Base-by-base conservation (phyloP, 2,797 vertebrate species). In the Decapterus maruadsi region DNA sequence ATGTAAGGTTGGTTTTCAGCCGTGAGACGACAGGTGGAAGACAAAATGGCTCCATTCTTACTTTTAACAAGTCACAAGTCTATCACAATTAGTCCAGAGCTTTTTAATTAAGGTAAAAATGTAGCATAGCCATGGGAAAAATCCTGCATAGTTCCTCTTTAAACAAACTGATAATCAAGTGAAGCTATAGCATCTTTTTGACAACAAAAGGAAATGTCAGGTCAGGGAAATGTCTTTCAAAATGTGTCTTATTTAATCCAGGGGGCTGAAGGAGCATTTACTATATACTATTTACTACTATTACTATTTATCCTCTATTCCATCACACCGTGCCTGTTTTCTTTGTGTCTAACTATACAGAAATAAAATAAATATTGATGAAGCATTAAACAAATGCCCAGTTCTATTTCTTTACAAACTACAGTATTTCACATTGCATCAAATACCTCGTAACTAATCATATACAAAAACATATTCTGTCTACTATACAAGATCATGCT, bases 131-230 rank as follows among this genome's bases (percentile, higher is more conserved):
- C n/a, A n/a, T n/a, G n/a, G n/a, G n/a, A n/a, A n/a, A n/a, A n/a
- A n/a, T n/a, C n/a, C n/a, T n/a, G n/a, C n/a, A n/a, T n/a, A n/a
- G n/a, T n/a, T n/a, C n/a, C n/a, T n/a, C n/a, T 11, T 76, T 57
- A 17, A 64, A 85, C n/a, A n/a, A n/a, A n/a, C n/a, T 51, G 20
- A 54, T 40, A 22, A 67, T 43, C 45, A 72, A 46, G 71, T 77
- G 10, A 16, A 38, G 51, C 6, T 31, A 13, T 50, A 45, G 22
- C 3, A 20, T n/a, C 3, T 72, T 61, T 83, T 53, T 48, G 11
- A 22, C 13, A 66, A 62, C 4, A 45, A 26, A 65, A 48, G 1
- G 0, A 43, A 56, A 53, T 60, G 4, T 51, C 1, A 38, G 3
- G 42, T 14, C 4, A 68, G 10, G 7, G 9, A 58, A n/a, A 50